Evolutionary conservation across 1,140 invertebrate genomes (phyloP).

Genomic region (Drosophila kohkoa): DNA sequence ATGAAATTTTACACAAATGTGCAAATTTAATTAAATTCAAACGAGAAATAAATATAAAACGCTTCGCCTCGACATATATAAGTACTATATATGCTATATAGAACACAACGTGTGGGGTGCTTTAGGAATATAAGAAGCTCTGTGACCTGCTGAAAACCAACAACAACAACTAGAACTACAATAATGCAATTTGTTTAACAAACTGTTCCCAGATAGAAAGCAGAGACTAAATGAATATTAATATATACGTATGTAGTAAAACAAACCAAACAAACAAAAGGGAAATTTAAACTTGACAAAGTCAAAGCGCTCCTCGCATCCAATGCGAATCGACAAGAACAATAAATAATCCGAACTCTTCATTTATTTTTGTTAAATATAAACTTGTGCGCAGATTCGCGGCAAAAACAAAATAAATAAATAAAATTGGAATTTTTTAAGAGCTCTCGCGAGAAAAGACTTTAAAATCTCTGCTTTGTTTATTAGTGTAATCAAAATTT

Average conservation of each 20-base stretch:
- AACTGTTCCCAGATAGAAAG: conserved; percentile 10
- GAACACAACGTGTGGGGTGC: conserved; percentile 18
- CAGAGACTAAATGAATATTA: conserved; percentile 28
- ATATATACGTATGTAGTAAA: conserved; percentile 33
- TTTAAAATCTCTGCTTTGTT: conserved; percentile 6
- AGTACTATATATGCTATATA: conserved; percentile 32
- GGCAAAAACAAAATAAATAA: conserved; percentile 2
- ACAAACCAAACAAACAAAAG: conserved; percentile 14
- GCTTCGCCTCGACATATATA: conserved; percentile 58
- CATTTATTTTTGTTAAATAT: conserved; percentile 6
- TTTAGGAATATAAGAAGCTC: conserved; percentile 36
- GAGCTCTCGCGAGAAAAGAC: background rate
- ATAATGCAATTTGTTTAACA: conserved; percentile 37
- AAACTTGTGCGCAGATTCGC: background rate
- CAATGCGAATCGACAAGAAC: conserved; percentile 13
- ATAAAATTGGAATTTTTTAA: conserved; percentile 5
- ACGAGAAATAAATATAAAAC: conserved; percentile 79
- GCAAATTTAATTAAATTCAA: conserved; percentile 83
- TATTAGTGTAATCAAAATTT: conserved; percentile 26
- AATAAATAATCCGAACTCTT: conserved; percentile 8
- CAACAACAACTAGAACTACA: conserved; percentile 1
- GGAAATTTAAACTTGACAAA: conserved; percentile 47
- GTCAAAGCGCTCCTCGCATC: conserved; percentile 4
- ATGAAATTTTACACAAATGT: conserved; percentile 80
- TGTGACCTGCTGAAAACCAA: conserved; percentile 49